Base-by-base conservation (phyloP, 1,140 invertebrate species). In the Drosophila murphyi region DNA sequence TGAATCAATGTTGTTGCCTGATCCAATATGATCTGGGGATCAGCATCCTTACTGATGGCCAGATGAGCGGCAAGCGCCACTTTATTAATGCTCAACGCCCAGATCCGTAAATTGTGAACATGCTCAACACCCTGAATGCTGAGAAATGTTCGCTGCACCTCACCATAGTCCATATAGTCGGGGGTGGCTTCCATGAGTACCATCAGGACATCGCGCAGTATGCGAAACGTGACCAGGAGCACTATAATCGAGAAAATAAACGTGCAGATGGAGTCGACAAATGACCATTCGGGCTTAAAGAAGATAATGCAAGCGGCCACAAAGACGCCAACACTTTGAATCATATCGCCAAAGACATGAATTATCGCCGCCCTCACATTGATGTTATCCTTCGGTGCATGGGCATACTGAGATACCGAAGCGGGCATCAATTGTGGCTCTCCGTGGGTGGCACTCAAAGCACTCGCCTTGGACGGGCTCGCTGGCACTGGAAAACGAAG, bases 101-200 rank as follows among this genome's bases (percentile, higher is more conserved):
- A 99, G 86, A 99, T 97, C 73, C 98, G 94, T 29, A 99, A 94
- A 94, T 99, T 99, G 91, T 99, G 98, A 0, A 99, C 96, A 79
- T 97, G 96, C 5, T 96, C 94, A 0, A 99, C 98, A 3, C 98
- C 98, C 2, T 96, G 95, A 52, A 99, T 96, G 52, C 95, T 94
- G 74, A 96, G 94, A 73, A 99, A 96, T 2, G 96, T 96, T 51
- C 95, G 63, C 52, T 79, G 72, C n/a, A 92, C 89, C 51, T 85
- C 82, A 5, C 80, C 79, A 57, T 92, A 92, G 45, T 92, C 85
- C 69, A 92, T 54, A 47, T 69, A 91, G 20, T 78, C 95, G 0
- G 98, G 98, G 2, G 97, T 96, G 35, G 98, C 98, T 95, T 99
- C 98, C 97, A 99, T 98, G 2, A 99, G 94, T n/a, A 98, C 96